Conservation (phyloP, 2,797 vertebrate species). For the Microctenopoma lineatum region DNA sequence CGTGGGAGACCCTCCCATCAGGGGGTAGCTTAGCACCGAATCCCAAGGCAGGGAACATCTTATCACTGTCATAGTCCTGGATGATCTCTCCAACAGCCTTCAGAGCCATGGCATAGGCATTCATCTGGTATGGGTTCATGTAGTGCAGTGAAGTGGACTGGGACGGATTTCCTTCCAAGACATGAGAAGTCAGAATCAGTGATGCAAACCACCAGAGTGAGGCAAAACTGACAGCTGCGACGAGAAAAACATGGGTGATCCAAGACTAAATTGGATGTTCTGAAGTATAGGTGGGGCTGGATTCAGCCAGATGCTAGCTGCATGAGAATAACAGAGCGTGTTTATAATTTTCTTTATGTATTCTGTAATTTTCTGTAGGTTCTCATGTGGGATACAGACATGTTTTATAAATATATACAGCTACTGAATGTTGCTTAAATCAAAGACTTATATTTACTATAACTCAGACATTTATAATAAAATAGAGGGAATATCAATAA, state of each 20-base stretch:
- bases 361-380: too few species aligned
- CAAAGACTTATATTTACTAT: background rate
- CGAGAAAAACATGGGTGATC: slow-evolving; percentile 23
- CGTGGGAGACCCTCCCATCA: slow-evolving; percentile 93
- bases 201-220: slow-evolving; percentile 50
- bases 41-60: slow-evolving; percentile 96
- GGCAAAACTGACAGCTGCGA: slow-evolving; percentile 42
- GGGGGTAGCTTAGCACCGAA: slow-evolving; percentile 97
- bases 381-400: too few species aligned
- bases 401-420: background rate
- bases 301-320: background rate
- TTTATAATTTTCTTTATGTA: slow-evolving; percentile 2
- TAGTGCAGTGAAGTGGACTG: slow-evolving; percentile 98
- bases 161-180: slow-evolving; percentile 89
- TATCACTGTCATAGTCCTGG: slow-evolving; percentile 98
- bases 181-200: slow-evolving; percentile 59
- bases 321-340: background rate
- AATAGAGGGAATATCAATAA: slow-evolving; percentile 8
- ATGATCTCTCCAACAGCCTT: slow-evolving; percentile 97
- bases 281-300: slow-evolving; percentile 5
- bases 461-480: background rate
- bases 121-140: slow-evolving; percentile 98
- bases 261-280: slow-evolving; percentile 31
- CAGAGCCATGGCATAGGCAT: slow-evolving; percentile 95
- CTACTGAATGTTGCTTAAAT: background rate